A percentile compares a stretch with the other conserved stretches of the same genome.
These are phyloP conservation scores for Zosterops japonicus DNA, from an alignment of 2,113 vertebrate species.

Conservation along the genomic window DNA sequence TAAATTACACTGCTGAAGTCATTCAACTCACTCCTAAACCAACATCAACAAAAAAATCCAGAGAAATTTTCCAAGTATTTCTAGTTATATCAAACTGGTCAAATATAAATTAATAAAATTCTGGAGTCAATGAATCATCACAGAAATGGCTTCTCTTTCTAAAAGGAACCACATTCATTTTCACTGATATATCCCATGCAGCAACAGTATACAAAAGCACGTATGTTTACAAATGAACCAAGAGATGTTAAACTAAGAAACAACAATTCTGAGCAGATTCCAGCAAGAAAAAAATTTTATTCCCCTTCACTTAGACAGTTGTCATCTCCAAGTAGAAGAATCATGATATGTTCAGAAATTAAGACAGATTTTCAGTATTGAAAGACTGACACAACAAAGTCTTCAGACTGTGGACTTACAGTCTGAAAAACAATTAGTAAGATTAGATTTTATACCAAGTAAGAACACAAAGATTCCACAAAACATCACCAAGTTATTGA, in stretches of 20 bases:
- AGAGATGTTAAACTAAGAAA: neutral
- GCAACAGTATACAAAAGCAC: neutral
- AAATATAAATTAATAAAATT: neutral
- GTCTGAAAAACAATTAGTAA: neutral
- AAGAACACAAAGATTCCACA: neutral
- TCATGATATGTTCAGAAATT: neutral
- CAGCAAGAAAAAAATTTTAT: neutral
- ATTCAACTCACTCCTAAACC: neutral
- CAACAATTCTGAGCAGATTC: neutral
- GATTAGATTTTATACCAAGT: fast-evolving
- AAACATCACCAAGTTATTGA: neutral
- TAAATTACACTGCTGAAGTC: neutral
- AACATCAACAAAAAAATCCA: neutral
- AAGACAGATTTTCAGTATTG: neutral
- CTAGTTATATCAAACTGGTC: neutral
- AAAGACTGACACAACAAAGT: neutral
- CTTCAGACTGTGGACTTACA: neutral
- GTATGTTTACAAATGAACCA: neutral
- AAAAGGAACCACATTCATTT: neutral
- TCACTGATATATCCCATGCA: neutral
- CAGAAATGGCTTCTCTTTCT: neutral
- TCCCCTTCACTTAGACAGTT: neutral
- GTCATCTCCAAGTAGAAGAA: neutral
- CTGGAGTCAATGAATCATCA: neutral
- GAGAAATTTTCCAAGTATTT: neutral